phyloP scores from a whole-genome alignment of 2,113 vertebrate species.

The Nothoprocta perdicaria region DNA sequence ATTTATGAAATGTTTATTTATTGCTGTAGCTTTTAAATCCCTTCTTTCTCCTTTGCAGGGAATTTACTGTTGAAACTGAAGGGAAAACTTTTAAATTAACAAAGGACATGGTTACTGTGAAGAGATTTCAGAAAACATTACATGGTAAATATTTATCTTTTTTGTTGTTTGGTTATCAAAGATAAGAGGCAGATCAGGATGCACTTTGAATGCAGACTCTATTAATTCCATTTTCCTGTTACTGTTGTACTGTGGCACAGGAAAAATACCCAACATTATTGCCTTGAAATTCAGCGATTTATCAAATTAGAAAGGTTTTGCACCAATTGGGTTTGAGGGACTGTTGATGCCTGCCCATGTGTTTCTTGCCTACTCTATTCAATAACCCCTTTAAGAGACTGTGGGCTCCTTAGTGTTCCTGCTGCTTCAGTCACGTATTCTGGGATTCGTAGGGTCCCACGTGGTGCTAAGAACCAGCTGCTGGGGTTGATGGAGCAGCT shows the following conservation, averaged over 20 bases:
- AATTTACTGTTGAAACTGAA: constrained; percentile 93
- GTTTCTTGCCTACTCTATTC: not conserved
- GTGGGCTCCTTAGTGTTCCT: accelerated
- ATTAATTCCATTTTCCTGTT: not conserved
- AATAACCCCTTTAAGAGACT: not conserved
- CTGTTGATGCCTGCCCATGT: not conserved
- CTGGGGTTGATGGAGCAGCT: not conserved
- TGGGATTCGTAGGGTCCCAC: not conserved
- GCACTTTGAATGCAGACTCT: not conserved
- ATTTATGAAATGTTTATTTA: not conserved
- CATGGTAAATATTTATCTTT: constrained; percentile 82
- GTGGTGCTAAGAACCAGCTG: not conserved
- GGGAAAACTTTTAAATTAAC: constrained; percentile 93
- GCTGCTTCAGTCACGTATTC: not conserved
- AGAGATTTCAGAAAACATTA: constrained; percentile 95
- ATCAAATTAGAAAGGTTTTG: not conserved
- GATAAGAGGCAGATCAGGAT: not conserved
- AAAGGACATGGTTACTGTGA: constrained; percentile 94
- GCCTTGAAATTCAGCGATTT: not conserved
- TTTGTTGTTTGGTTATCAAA: not conserved
- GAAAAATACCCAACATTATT: not conserved
- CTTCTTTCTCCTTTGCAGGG: constrained; percentile 75
- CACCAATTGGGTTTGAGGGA: not conserved
- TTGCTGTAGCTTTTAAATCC: not conserved
- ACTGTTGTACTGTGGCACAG: not conserved